These are phyloP conservation scores for Ptychochromis oligacanthus DNA, from an alignment of 2,113 vertebrate genomes.

Conservation along the genomic window DNA sequence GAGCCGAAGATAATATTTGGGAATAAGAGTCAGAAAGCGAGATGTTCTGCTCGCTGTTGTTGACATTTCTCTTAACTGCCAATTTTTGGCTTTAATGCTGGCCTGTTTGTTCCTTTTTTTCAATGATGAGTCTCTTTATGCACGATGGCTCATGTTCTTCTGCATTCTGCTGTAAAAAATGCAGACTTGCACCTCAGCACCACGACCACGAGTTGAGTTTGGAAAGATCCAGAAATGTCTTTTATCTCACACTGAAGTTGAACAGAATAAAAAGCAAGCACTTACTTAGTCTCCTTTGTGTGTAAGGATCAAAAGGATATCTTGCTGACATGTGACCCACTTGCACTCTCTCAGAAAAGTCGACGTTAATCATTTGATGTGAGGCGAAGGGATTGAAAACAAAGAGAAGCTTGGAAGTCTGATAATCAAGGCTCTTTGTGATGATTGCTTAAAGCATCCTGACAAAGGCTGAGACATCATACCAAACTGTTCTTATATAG, in stretches of 20 bases:
- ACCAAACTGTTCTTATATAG: constrained; percentile 2
- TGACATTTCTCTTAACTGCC: constrained; percentile 54
- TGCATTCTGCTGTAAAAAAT: not conserved
- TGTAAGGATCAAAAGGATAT: constrained; percentile 61
- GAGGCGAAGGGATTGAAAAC: constrained; percentile 33
- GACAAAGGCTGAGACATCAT: not conserved
- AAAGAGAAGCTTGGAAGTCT: constrained; percentile 35
- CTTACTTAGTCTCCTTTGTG: constrained; percentile 50
- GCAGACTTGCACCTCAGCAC: not conserved
- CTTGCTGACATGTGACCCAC: constrained; percentile 44
- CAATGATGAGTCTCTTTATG: not conserved
- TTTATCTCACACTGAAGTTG: constrained; percentile 40
- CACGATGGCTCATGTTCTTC: not conserved
- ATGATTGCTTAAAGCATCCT: constrained; percentile 23
- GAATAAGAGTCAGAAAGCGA: constrained; percentile 52
- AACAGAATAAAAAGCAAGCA: constrained; percentile 18
- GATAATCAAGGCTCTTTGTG: constrained; percentile 35
- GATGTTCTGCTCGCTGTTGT: constrained; percentile 48
- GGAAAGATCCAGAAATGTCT: constrained; percentile 28
- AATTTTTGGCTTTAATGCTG: constrained; percentile 21
- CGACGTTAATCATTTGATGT: constrained; percentile 52
- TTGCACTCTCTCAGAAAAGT: constrained; percentile 29
- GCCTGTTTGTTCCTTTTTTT: constrained; percentile 23
- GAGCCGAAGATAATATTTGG: constrained; percentile 67
- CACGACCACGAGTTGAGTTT: constrained; percentile 11